Evolutionary conservation across 2,113 vertebrate species (phyloP), one percentile per base, ranked within the genome.

Genomic region (Corythoichthys intestinalis): DNA sequence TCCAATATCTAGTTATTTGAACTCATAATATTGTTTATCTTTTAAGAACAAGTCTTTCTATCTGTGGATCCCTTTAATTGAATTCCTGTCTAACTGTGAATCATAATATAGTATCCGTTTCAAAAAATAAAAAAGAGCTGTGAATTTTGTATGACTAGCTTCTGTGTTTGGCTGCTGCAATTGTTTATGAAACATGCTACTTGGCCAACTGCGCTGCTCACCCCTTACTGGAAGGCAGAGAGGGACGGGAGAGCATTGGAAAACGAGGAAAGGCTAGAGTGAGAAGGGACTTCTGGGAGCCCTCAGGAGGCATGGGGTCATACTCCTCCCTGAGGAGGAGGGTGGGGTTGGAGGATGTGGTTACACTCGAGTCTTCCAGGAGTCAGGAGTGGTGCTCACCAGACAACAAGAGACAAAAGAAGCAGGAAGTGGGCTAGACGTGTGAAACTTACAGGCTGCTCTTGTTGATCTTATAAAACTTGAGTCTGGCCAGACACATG

Each of bases 381-480:
- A 49, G 17, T 66, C 48, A 52, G 34, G 48, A 35, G 9, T n/a
- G 64, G 46, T 41, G 10, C 41, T 63, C 28, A 20, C 20, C 35
- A 78, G 65, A 74, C 47, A 11, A 67, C 61, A 49, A 69, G 46
- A 47, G 67, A 71, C 81, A 70, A 78, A 74, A 86, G 69, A 80
- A 68, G 77, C 76, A 76, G 80, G 68, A 85, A 81, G 49, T 67
- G 11, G 67, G 50, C 50, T 57, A 77, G 79, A 82, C 57, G 6
- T 47, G 65, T 77, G 48, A 65, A 78, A 75, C 97, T 98, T 90
- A 99, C 97, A 98, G 86, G 88, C 88, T 96, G 78, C 94, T 95
- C 87, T 94, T 96, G 90, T 98, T 97, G 72, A 98, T 90, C 90
- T 95, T 95, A 91, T 99, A 98, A 90, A 98, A 99, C 84, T 97